phyloP scores from a whole-genome alignment of 1,140 invertebrate species.

The Piezodorus guildinii region DNA sequence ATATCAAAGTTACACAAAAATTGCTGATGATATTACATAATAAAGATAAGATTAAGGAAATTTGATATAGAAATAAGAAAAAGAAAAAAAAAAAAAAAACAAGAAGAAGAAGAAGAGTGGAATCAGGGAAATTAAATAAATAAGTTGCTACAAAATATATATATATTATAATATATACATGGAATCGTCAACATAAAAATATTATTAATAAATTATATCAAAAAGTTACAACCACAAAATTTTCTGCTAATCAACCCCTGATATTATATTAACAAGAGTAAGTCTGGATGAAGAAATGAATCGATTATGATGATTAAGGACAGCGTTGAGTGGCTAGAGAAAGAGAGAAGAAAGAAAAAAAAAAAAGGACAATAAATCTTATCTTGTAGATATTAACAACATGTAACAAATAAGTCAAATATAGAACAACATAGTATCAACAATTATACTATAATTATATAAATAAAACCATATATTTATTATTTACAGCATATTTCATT shows the following conservation, averaged over 20 bases:
- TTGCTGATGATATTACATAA: too few relatives aligned
- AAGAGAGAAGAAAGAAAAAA: not conserved
- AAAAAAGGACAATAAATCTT: not conserved
- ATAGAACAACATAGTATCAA: slow-evolving; percentile 10
- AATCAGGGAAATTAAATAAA: not conserved
- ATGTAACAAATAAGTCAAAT: slow-evolving; percentile 1
- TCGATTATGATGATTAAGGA: not conserved
- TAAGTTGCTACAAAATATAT: slow-evolving; percentile 9
- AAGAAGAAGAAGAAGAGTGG: too few relatives aligned
- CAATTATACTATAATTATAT: slow-evolving; percentile 1
- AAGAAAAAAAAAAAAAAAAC: too few relatives aligned
- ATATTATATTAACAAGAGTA: not conserved
- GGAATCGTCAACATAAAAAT: slow-evolving; percentile 9
- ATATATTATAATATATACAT: slow-evolving; percentile 7
- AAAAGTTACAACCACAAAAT: slow-evolving; percentile 13
- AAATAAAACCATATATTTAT: not conserved
- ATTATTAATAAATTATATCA: slow-evolving; percentile 13
- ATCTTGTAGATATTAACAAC: not conserved
- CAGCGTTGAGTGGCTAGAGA: not conserved
- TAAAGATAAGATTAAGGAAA: too few relatives aligned
- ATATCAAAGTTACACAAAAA: too few relatives aligned
- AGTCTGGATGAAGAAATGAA: not conserved
- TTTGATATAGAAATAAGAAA: too few relatives aligned
- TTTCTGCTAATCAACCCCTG: not conserved
- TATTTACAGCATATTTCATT: slow-evolving; percentile 3